A percentile compares a stretch with the other conserved stretches of the same genome.
Conservation (phyloP, 2,113 vertebrate genomes). For the Dipodomys ordii region DNA sequence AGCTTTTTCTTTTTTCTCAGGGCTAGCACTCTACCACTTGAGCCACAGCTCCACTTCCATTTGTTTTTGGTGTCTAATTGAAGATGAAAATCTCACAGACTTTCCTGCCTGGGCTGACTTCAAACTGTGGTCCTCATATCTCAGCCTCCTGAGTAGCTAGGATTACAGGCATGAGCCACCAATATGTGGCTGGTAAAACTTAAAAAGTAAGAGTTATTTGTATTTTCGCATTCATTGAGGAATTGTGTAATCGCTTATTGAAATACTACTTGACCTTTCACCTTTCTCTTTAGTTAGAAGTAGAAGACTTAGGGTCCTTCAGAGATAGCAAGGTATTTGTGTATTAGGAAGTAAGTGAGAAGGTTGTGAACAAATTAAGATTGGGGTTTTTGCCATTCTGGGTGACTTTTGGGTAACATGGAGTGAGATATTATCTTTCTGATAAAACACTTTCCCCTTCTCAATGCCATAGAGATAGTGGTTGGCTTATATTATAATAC, state of each 20-base stretch:
- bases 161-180: too few relatives aligned
- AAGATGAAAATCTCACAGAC: too few relatives aligned
- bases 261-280: conserved; percentile 40
- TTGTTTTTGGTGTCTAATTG: too few relatives aligned
- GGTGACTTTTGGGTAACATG: not conserved
- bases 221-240: conserved; percentile 42
- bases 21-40: too few relatives aligned
- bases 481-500: not conserved
- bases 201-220: not conserved
- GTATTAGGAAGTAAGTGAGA: conserved; percentile 17
- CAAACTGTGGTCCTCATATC: too few relatives aligned
- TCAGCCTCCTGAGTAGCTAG: too few relatives aligned
- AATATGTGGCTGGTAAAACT: too few relatives aligned
- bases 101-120: too few relatives aligned
- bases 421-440: not conserved
- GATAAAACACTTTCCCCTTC: not conserved
- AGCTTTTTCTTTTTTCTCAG: too few relatives aligned
- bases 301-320: not conserved
- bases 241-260: conserved; percentile 24
- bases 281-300: not conserved
- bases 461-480: not conserved
- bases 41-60: too few relatives aligned
- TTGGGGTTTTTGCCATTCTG: not conserved
- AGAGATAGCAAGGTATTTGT: not conserved
- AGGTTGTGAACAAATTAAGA: conserved; percentile 10